Evolutionary conservation across 1,140 invertebrate genomes (phyloP).

Genomic region (Drosophila orena): DNA sequence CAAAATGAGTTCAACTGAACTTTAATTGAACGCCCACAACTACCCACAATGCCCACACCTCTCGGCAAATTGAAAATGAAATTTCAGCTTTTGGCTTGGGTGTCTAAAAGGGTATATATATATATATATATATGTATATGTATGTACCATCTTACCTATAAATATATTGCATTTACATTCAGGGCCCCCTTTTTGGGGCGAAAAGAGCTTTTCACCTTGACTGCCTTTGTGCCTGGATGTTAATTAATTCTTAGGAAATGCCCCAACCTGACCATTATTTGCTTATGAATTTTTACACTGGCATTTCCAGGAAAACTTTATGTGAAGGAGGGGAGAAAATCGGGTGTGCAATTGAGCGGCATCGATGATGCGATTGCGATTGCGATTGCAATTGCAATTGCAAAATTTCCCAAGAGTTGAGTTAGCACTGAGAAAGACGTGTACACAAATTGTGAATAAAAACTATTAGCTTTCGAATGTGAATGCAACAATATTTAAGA

Average conservation of each 20-base stretch:
- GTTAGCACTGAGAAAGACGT: slow-evolving; percentile 3
- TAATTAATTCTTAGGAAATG: slow-evolving; percentile 74
- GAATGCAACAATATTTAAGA: no score
- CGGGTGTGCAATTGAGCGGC: slow-evolving; percentile 52
- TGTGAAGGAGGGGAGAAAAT: slow-evolving; percentile 4
- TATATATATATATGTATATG: not conserved
- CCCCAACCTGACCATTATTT: slow-evolving; percentile 36
- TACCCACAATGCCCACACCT: slow-evolving; percentile 8
- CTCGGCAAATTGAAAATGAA: slow-evolving; percentile 9
- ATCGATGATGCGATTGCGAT: slow-evolving; percentile 49
- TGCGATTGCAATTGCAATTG: no score
- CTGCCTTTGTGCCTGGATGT: slow-evolving; percentile 65
- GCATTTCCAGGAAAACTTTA: slow-evolving; percentile 54
- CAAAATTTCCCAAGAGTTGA: slow-evolving; percentile 33
- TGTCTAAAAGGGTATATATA: not conserved
- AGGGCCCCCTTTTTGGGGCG: slow-evolving; percentile 6
- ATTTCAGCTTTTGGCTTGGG: slow-evolving; percentile 4
- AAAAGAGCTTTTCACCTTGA: slow-evolving; percentile 18
- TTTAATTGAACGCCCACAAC: slow-evolving; percentile 50
- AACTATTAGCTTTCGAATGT: not conserved
- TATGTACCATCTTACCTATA: no score
- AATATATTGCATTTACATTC: slow-evolving; percentile 22
- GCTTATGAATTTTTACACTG: slow-evolving; percentile 42
- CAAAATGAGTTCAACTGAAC: slow-evolving; percentile 48
- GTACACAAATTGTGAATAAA: not conserved